phyloP scores from a whole-genome alignment of 2,888 invertebrate genomes.

The Hermaeophaga mercurialis region DNA sequence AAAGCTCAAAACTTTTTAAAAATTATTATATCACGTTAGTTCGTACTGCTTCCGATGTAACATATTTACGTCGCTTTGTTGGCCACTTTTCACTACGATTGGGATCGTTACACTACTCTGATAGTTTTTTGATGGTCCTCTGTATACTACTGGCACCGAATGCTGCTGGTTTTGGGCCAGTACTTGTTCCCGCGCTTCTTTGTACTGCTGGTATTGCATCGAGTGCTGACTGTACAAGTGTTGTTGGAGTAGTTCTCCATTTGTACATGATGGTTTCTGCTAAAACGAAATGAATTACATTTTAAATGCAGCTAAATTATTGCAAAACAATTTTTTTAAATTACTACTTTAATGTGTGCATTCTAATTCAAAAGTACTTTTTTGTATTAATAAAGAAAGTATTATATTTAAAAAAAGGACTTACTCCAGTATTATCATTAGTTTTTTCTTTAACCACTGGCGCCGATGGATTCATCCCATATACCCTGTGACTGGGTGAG shows the following conservation, averaged over 20 bases:
- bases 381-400: not conserved
- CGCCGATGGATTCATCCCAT: constrained; percentile 33
- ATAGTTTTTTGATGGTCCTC: constrained; percentile 43
- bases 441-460: constrained; percentile 8
- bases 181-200: constrained; percentile 51
- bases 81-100: constrained; percentile 48
- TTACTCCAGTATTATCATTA: constrained; percentile 18
- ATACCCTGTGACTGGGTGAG: constrained; percentile 44
- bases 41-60: constrained; percentile 47
- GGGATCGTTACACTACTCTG: constrained; percentile 54
- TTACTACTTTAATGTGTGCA: too few species aligned
- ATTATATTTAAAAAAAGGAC: not conserved
- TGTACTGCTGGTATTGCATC: constrained; percentile 52
- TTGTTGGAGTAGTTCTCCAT: constrained; percentile 53
- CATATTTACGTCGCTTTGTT: constrained; percentile 43
- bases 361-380: too few species aligned
- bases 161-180: constrained; percentile 47
- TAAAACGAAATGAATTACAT: too few species aligned
- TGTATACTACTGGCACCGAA: constrained; percentile 32
- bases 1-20: too few species aligned
- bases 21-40: constrained; percentile 47
- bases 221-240: constrained; percentile 49
- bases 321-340: too few species aligned
- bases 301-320: too few species aligned
- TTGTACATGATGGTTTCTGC: constrained; percentile 43